Evolutionary conservation across 2,888 invertebrate genomes (phyloP).

Genomic region (Rotaria socialis): DNA sequence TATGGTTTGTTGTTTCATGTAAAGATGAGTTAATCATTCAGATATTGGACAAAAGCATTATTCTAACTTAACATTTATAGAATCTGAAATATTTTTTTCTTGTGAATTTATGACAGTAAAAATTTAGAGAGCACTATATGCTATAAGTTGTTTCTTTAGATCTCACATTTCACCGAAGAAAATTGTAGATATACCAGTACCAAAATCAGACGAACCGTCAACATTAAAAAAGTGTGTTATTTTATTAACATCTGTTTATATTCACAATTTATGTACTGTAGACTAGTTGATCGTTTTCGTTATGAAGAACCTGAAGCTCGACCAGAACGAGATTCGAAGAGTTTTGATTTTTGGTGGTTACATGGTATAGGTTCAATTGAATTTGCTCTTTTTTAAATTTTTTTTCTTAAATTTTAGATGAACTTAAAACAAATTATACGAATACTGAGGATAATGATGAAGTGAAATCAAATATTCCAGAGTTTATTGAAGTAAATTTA

Average conservation of each 20-base stretch:
- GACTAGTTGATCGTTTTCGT: slow-evolving; percentile 11
- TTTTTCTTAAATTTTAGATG: not conserved
- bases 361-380: not conserved
- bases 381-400: not conserved
- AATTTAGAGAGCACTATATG: no score
- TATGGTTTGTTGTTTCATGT: no score
- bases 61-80: no score
- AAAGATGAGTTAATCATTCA: no score
- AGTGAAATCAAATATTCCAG: not conserved
- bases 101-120: no score
- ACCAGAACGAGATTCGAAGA: not conserved
- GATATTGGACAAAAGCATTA: no score
- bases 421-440: not conserved
- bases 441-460: not conserved
- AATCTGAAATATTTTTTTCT: no score
- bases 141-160: not conserved
- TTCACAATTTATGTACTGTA: not conserved
- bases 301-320: not conserved
- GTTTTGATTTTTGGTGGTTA: not conserved
- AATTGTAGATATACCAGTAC: not conserved
- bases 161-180: not conserved
- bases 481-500: not conserved
- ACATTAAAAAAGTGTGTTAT: not conserved
- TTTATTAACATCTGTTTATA: not conserved
- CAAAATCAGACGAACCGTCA: not conserved